phyloP scores from a whole-genome alignment of 2,797 vertebrate species.

The Balearica regulorum region DNA sequence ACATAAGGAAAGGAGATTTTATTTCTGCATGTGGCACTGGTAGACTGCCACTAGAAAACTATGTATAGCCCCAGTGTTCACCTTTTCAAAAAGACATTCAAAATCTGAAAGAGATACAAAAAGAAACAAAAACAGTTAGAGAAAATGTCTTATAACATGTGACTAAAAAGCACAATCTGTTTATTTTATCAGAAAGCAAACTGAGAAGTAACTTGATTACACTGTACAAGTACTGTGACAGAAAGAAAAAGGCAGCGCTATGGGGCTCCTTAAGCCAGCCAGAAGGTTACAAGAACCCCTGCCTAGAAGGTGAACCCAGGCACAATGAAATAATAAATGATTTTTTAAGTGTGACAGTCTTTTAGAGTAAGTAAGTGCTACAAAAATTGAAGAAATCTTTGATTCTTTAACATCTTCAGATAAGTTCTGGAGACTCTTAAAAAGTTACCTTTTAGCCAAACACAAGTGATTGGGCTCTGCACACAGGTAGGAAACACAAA shows the following conservation, averaged over 20 bases:
- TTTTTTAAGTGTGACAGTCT: not conserved
- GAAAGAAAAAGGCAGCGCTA: not conserved
- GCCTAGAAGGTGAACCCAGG: not conserved
- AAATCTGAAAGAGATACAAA: not conserved
- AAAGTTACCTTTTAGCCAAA: not conserved
- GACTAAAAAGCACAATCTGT: not conserved
- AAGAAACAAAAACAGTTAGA: not conserved
- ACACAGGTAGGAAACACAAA: not conserved
- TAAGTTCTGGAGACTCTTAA: not conserved
- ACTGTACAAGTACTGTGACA: not conserved
- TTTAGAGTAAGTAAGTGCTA: not conserved
- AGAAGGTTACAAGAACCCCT: not conserved
- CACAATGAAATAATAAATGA: not conserved
- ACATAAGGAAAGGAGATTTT: not conserved
- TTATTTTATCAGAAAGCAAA: conserved; percentile 19
- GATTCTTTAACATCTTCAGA: not conserved
- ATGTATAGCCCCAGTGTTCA: not conserved
- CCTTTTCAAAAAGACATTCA: not conserved
- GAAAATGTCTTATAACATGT: not conserved
- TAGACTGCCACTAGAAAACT: not conserved
- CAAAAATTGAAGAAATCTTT: not conserved
- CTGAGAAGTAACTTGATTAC: not conserved
- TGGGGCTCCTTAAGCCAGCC: not conserved
- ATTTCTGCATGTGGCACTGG: not conserved
- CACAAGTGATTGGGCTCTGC: not conserved